Conservation (phyloP, 1,140 invertebrate species). For the Protaetia brevitarsis region DNA sequence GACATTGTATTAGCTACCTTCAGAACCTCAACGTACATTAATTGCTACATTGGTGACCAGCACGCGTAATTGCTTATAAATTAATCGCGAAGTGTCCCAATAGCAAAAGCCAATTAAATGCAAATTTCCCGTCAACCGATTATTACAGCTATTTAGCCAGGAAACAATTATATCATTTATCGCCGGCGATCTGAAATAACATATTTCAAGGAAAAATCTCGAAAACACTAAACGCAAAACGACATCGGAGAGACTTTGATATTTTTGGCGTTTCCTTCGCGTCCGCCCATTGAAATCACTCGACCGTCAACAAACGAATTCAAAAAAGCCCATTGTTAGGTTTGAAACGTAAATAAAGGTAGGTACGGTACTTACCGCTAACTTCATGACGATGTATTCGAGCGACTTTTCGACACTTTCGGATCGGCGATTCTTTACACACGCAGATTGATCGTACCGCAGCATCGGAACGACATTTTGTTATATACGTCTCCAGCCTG, state of each 20-base stretch:
- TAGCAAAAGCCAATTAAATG: too few species aligned
- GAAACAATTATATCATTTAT: background rate
- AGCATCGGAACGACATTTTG: background rate
- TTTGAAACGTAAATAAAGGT: too few species aligned
- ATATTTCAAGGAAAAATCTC: constrained; percentile 7
- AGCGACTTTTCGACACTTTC: background rate
- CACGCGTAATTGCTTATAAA: too few species aligned
- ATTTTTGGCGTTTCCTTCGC: background rate
- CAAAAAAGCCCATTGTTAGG: background rate
- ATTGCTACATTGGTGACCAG: too few species aligned
- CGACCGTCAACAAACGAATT: background rate
- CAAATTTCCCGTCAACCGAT: too few species aligned
- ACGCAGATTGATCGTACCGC: background rate
- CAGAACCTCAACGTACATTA: too few species aligned
- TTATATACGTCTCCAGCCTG: background rate
- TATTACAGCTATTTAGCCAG: too few species aligned
- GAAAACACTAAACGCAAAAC: background rate
- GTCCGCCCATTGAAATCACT: constrained; percentile 10
- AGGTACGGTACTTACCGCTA: background rate
- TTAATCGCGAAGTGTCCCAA: too few species aligned
- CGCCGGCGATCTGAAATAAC: background rate
- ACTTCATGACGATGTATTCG: background rate
- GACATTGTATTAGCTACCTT: too few species aligned
- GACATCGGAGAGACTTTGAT: background rate
- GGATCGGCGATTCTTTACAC: background rate